Percentiles rank a stretch among this genome's conserved stretches.
Evolutionary conservation across 2,797 vertebrate species (phyloP).

Genomic region (Erithacus rubecula): DNA sequence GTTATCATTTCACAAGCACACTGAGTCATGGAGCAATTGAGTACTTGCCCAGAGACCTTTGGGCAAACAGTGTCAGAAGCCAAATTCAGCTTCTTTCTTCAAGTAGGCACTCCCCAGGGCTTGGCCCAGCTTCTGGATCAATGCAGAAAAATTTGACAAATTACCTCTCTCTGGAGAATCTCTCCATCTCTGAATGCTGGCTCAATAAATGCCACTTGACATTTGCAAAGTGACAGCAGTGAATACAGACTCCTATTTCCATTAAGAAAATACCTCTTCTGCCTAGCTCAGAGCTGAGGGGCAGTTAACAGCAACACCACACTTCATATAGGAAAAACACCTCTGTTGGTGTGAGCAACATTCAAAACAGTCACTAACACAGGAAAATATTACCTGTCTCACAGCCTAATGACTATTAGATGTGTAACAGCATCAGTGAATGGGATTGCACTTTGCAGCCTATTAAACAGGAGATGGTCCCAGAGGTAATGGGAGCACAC

Average conservation of each 20-base stretch:
- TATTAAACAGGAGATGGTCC: not conserved
- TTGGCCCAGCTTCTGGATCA: not conserved
- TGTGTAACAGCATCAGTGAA: not conserved
- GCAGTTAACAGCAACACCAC: not conserved
- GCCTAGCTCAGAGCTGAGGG: not conserved
- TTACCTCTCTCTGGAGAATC: not conserved
- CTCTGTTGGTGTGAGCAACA: not conserved
- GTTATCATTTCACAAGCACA: not conserved
- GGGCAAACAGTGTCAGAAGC: not conserved
- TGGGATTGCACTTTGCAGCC: not conserved
- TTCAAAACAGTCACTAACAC: not conserved
- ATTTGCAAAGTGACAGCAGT: not conserved
- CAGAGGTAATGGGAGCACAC: not conserved
- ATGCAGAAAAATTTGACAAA: not conserved
- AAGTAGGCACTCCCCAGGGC: not conserved
- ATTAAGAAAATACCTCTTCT: not conserved
- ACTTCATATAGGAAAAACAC: not conserved
- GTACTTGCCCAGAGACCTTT: not conserved
- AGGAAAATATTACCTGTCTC: not conserved
- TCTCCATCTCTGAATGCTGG: not conserved
- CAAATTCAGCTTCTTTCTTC: not conserved
- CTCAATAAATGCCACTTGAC: not conserved
- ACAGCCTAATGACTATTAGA: not conserved
- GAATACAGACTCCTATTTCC: not conserved
- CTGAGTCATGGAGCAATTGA: not conserved